phyloP scores from a whole-genome alignment of 2,888 invertebrate species.

The Harmothoe impar region DNA sequence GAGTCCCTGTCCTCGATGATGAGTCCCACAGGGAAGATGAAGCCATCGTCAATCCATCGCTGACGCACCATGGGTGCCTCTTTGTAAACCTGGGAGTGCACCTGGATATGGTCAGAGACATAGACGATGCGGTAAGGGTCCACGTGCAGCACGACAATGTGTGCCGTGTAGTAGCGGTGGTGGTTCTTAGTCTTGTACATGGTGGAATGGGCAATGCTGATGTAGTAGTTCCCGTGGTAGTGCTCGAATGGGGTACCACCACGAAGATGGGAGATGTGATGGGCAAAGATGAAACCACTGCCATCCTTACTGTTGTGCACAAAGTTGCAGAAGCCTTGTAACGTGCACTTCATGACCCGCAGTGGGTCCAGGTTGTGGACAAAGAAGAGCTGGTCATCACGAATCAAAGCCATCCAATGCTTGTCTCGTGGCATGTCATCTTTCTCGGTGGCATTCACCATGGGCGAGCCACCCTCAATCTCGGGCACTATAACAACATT shows the following conservation, averaged over 20 bases:
- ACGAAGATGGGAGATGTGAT: conserved; percentile 71
- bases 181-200: conserved; percentile 71
- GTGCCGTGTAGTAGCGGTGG: conserved; percentile 72
- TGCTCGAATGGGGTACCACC: conserved; percentile 74
- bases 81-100: conserved; percentile 70
- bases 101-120: conserved; percentile 71
- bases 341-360: conserved; percentile 71
- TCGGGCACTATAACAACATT: conserved; percentile 72
- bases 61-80: conserved; percentile 72
- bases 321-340: conserved; percentile 70
- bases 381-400: conserved; percentile 71
- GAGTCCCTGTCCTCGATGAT: conserved; percentile 71
- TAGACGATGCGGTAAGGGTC: conserved; percentile 73
- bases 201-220: conserved; percentile 73
- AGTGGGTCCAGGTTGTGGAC: conserved; percentile 75
- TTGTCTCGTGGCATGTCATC: conserved; percentile 74
- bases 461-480: conserved; percentile 73
- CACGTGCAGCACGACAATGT: conserved; percentile 72
- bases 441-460: conserved; percentile 71
- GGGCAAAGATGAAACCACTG: conserved; percentile 71
- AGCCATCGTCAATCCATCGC: conserved; percentile 73
- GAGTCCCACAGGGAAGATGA: conserved; percentile 74
- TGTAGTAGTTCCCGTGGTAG: conserved; percentile 72
- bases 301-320: conserved; percentile 69
- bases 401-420: conserved; percentile 72